Conservation (phyloP, 2,797 vertebrate species). For the Siniperca undulata region DNA sequence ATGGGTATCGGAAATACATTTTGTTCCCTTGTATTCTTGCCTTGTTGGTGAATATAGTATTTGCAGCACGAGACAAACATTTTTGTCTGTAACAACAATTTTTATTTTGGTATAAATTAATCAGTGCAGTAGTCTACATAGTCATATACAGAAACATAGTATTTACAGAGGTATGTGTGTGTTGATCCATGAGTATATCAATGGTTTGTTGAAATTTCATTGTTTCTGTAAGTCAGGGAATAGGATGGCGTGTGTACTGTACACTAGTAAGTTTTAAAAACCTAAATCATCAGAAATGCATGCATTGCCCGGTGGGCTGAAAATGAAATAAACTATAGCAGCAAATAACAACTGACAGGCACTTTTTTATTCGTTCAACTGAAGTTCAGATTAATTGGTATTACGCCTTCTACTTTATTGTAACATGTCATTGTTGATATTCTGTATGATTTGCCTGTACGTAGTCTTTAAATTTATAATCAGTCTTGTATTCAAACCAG, state of each 20-base stretch:
- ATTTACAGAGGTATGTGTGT: conserved; percentile 68
- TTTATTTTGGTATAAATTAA: conserved; percentile 74
- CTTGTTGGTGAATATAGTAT: not conserved
- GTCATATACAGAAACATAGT: conserved; percentile 54
- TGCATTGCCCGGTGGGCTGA: conserved; percentile 46
- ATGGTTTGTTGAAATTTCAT: conserved; percentile 5
- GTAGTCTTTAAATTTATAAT: not conserved
- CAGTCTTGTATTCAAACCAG: not conserved
- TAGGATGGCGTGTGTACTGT: not conserved
- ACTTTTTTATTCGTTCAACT: not conserved
- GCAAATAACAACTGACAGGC: conserved; percentile 15
- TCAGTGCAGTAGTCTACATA: conserved; percentile 33
- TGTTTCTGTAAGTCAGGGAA: not conserved
- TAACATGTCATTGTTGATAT: not conserved
- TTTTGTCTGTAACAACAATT: conserved; percentile 40
- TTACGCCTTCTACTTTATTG: not conserved
- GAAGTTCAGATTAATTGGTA: not conserved
- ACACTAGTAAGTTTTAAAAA: conserved; percentile 36
- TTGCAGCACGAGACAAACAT: conserved; percentile 24
- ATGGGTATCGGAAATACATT: conserved; percentile 35
- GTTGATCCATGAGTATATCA: conserved; percentile 32
- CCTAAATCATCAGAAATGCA: conserved; percentile 53
- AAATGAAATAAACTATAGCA: not conserved
- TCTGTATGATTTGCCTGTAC: not conserved
- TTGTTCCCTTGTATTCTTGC: not conserved